Evolutionary conservation across 2,113 vertebrate genomes (phyloP), one percentile per base, ranked within the genome.

Genomic region (Todiramphus saurophagus): DNA sequence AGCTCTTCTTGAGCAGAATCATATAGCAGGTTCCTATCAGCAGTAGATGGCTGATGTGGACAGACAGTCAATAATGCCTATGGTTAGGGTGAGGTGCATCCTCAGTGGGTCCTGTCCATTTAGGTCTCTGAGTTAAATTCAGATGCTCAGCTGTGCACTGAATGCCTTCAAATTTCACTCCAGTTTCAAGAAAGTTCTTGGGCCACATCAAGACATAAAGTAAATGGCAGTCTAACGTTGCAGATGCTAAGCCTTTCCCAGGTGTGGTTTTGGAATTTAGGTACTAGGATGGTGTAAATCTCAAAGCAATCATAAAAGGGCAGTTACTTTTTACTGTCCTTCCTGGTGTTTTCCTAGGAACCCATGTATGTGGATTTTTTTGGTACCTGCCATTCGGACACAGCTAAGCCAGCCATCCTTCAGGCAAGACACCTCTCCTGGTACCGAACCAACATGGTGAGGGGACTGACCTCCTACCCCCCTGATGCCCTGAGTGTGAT

Each of bases 321-420:
- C 23, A 67, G 33, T 35, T 83, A 76, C 24, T 75, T 86, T 11
- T 50, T 83, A 35, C 43, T 62, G 33, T 24, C 23, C 16, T 72
- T 84, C 48, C 37, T 72, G 55, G 6, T 77, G 41, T 88, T 97
- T 77, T 74, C 41, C 11, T 73, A 99, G 99, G 98, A 98, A 9
- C 99, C 99, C 6, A 30, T 99, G 56, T 99, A 99, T 90, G 94
- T 99, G 94, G 98, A 99, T 88, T 91, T 99, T 94, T 97, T 99
- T 69, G 99, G 99, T 77, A 99, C 99, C 76, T 99, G 99, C 96
- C 99, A 99, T 93, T 99, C 99, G 23, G 98, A 98, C 78, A 96
- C 77, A 75, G 94, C 60, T 60, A 98, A 98, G 69, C 99, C 99
- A 35, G 94, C 93, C 59, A 88, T 98, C 39, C 96, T 99, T 86